Percentiles rank a stretch among this genome's conserved stretches.
Evolutionary conservation across 2,888 invertebrate genomes (phyloP).

Genomic region (Chrysomela aeneicollis): DNA sequence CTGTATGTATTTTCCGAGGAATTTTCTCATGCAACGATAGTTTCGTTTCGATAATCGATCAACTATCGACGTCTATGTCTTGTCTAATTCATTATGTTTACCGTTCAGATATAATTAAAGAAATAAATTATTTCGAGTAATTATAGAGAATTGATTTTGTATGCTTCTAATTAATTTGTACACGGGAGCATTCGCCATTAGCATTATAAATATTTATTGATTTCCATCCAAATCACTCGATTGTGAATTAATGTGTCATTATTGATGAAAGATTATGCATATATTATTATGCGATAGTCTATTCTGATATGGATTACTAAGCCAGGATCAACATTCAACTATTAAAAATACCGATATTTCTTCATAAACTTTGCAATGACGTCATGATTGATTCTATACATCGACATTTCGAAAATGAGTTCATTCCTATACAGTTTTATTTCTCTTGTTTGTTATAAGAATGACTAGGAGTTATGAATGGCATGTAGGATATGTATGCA

Average conservation of each 20-base stretch:
- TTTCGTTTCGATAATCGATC: neutral
- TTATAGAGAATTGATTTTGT: conserved; percentile 7
- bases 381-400: too few species aligned
- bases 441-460: too few species aligned
- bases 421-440: too few species aligned
- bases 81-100: conserved; percentile 21
- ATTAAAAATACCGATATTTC: neutral
- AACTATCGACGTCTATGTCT: neutral
- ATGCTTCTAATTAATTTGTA: conserved; percentile 26
- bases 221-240: neutral
- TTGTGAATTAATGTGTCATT: neutral
- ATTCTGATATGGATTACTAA: neutral
- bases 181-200: conserved; percentile 21
- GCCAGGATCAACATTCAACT: neutral
- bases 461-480: too few species aligned
- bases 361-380: too few species aligned
- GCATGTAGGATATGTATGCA: too few species aligned
- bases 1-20: too few species aligned
- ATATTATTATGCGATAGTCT: neutral
- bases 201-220: conserved; percentile 5
- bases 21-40: too few species aligned
- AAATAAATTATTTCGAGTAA: conserved; percentile 8
- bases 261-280: neutral
- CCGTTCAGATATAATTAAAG: conserved; percentile 24
- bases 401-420: too few species aligned